Evolutionary conservation across 2,113 vertebrate species (phyloP), one percentile per base, ranked within the genome.

Genomic region (Mustela lutreola): DNA sequence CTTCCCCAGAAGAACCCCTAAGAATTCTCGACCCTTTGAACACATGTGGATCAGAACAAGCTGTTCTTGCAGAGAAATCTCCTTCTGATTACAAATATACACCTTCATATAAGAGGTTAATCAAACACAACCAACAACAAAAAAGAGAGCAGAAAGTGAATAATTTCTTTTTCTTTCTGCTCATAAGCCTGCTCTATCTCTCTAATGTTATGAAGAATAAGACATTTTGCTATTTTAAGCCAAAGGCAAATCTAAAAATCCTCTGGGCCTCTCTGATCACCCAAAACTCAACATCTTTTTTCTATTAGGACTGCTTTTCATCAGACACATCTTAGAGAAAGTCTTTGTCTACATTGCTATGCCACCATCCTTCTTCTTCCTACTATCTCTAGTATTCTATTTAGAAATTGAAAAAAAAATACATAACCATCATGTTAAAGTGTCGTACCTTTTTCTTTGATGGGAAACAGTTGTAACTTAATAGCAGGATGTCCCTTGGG

Each of bases 391-490:
- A 31, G 3, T 48, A 39, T 4, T 28, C 58, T 31, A 28, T 18
- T 82, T n/a, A 45, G 39, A 36, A 93, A 71, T 1, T 73, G 21
- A 36, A 87, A 96, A 45, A 50, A 53, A 48, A 11, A 81, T 48
- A 58, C 33, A 92, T 21, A 21, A 36, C 36, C 71, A 63, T 70
- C 53, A 50, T 48, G 95, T 96, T 62, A 86, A 88, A 80, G 42
- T 58, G 48, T 84, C 4, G 2, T 90, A 75, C 71, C 15, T 71
- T 65, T 50, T 62, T 36, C 53, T 91, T 67, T 79, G n/a, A 83
- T 65, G 87, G 80, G 24, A 91, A 96, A 93, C 45, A 92, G 60
- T 70, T 97, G n/a, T 62, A 56, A 94, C 67, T 73, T 82, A 42
- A 50, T 42, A 7, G 70, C n/a, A 96, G 48, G 22, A 63, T 78